phyloP scores from a whole-genome alignment of 2,797 vertebrate genomes.

The Prunella strophiata region DNA sequence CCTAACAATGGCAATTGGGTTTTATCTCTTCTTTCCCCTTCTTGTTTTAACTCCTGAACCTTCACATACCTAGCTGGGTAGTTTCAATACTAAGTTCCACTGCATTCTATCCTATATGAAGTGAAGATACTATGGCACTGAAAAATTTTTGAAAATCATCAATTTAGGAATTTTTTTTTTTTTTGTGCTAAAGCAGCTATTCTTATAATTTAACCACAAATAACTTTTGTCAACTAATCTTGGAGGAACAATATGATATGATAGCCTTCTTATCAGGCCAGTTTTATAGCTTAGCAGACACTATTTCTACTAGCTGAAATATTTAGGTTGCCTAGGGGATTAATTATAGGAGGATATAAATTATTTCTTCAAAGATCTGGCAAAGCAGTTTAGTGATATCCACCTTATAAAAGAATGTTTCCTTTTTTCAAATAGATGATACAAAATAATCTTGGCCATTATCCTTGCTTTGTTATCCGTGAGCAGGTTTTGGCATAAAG shows the following conservation, averaged over 20 bases:
- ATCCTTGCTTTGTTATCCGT: neutral
- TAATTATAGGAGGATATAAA: neutral
- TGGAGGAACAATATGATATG: neutral
- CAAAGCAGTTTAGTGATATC: neutral
- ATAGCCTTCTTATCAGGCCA: neutral
- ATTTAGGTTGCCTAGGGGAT: neutral
- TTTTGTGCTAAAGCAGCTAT: neutral
- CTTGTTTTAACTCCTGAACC: neutral
- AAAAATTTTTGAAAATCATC: neutral
- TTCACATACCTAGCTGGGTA: neutral
- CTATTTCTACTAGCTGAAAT: neutral
- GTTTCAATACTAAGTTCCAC: neutral
- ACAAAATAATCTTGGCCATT: neutral
- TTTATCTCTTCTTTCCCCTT: neutral
- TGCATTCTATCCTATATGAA: neutral
- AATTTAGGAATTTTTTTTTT: neutral
- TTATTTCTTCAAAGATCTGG: neutral
- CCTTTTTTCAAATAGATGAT: neutral
- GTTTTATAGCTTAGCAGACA: neutral
- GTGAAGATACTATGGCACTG: neutral
- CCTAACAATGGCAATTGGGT: neutral
- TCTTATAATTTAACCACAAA: neutral
- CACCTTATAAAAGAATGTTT: neutral
- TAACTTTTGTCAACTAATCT: neutral
- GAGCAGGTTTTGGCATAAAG: neutral